A percentile compares a stretch with the other conserved stretches of the same genome.
Evolutionary conservation across 2,113 vertebrate genomes (phyloP).

Genomic region (Pelusios castaneus): DNA sequence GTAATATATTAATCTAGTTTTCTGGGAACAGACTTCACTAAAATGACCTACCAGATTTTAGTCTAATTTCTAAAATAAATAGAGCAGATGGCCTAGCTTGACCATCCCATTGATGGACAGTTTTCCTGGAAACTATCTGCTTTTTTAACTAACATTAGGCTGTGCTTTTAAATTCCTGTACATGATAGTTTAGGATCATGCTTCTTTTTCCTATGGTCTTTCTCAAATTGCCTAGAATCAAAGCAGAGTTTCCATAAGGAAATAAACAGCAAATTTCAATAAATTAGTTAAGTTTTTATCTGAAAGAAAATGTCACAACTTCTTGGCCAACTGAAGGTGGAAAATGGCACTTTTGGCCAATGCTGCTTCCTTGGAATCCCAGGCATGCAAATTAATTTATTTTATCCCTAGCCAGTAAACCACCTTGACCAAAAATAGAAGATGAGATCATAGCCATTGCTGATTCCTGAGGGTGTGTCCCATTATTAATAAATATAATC

Average conservation of each 20-base stretch:
- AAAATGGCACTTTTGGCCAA: neutral
- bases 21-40: slow-evolving; percentile 52
- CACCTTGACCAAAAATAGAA: neutral
- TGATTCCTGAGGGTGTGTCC: neutral
- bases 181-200: slow-evolving; percentile 8
- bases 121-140: slow-evolving; percentile 21
- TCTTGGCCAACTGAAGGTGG: neutral
- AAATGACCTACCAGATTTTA: slow-evolving; percentile 46
- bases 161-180: neutral
- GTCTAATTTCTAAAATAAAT: slow-evolving; percentile 51
- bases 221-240: neutral
- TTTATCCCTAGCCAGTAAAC: neutral
- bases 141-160: neutral
- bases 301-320: neutral
- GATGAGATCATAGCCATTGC: neutral
- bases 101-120: neutral
- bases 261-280: neutral
- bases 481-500: neutral
- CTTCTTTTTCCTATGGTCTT: neutral
- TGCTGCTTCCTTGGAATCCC: neutral
- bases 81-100: slow-evolving; percentile 17
- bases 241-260: slow-evolving; percentile 34
- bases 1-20: slow-evolving; percentile 60
- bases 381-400: neutral
- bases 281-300: neutral